Evolutionary conservation across 2,113 vertebrate genomes (phyloP), one percentile per base, ranked within the genome.

Genomic region (Zosterops lateralis): DNA sequence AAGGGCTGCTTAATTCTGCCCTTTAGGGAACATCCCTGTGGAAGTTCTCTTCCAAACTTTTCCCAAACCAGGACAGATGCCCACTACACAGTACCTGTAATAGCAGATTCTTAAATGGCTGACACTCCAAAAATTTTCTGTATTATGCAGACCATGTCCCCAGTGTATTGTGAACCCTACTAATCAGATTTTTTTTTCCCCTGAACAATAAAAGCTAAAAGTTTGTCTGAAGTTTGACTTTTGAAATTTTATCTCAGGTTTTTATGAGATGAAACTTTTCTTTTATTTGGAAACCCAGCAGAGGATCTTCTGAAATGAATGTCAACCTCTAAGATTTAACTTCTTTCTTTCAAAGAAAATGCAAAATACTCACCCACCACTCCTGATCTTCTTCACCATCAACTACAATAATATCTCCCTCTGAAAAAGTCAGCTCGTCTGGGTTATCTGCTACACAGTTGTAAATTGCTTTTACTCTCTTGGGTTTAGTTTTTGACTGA

Each of bases 361-460:
- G 22, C 11, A 87, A 73, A 89, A 68, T 91, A 99, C 99, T 99
- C 84, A 99, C 99, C 99, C 98, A 99, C 99, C 99, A 99, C 97
- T 99, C 99, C 34, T 97, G 98, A 97, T 99, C 99, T 97, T 99
- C 99, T 91, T 99, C 99, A 45, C 98, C 98, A 17, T 99, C 99
- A 45, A 99, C 99, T 47, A 99, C 95, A 53, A 99, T 99, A 91
- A 99, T 98, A 44, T 99, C 99, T 38, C 99, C 99, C 94, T 99
- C 99, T 0, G 77, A 96, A 96, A 99, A 99, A 1, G 99, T 99
- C 77, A 99, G 96, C 97, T 99, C 99, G 16, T 99, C 99, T 0
- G 98, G 98, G 88, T 99, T 98, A 96, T 99, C 99, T 1, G 99
- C 99, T 34, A 93, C 90, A 36, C 99, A 99, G 96, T 99, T 98